Evolutionary conservation across 1,140 invertebrate genomes (phyloP).

Genomic region (Anadara kagoshimensis): DNA sequence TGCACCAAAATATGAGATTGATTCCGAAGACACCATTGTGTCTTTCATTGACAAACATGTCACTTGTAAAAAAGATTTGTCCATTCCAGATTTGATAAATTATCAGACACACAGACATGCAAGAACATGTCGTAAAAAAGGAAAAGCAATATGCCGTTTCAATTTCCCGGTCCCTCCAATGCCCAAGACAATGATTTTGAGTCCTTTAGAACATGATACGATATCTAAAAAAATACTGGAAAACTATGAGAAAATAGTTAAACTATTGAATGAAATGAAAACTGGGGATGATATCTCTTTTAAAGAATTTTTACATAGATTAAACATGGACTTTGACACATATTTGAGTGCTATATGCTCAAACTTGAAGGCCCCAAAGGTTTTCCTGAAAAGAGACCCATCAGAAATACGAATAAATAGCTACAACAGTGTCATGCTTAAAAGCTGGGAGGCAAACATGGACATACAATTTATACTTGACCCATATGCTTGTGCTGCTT

Average conservation of each 20-base stretch:
- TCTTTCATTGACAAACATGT: slow-evolving; percentile 14
- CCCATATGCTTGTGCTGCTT: slow-evolving; percentile 41
- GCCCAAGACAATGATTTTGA: slow-evolving; percentile 1
- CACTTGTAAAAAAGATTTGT: slow-evolving; percentile 1
- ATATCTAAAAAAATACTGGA: too few relatives aligned
- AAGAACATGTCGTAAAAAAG: slow-evolving; percentile 13
- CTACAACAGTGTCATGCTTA: slow-evolving; percentile 33
- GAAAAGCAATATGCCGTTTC: background rate
- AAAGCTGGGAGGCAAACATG: slow-evolving; percentile 36
- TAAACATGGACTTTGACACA: background rate
- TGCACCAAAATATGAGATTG: slow-evolving; percentile 53
- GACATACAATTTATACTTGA: slow-evolving; percentile 39
- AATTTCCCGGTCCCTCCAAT: slow-evolving; percentile 8
- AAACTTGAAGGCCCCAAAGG: background rate
- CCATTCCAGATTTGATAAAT: slow-evolving; percentile 7
- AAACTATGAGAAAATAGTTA: too few relatives aligned
- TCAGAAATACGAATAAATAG: slow-evolving; percentile 14
- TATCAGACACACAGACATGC: slow-evolving; percentile 19
- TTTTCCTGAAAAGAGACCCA: slow-evolving; percentile 21
- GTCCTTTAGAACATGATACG: background rate
- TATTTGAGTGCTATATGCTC: background rate
- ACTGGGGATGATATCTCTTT: background rate
- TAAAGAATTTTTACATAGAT: background rate
- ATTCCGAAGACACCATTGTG: too few relatives aligned
- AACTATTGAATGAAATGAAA: background rate